phyloP scores from a whole-genome alignment of 2,797 vertebrate genomes.

The Margarornis squamiger region DNA sequence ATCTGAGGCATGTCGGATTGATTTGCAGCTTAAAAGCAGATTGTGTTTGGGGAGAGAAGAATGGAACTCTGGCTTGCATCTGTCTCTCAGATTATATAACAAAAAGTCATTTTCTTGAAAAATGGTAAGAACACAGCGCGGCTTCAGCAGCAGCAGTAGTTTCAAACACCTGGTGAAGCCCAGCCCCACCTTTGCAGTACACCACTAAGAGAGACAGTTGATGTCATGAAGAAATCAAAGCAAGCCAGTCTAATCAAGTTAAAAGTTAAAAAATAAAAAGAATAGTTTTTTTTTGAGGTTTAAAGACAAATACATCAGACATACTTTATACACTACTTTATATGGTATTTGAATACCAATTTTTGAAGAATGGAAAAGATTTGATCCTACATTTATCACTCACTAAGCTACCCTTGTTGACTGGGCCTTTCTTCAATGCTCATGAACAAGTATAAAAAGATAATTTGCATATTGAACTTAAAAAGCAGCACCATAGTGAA shows the following conservation, averaged over 20 bases:
- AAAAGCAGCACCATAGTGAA: not conserved
- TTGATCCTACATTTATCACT: not conserved
- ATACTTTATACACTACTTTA: not conserved
- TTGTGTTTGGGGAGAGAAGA: constrained; percentile 36
- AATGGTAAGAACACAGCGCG: not conserved
- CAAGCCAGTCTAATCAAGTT: not conserved
- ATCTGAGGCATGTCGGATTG: constrained; percentile 58
- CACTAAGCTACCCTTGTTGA: not conserved
- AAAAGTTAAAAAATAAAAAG: not conserved
- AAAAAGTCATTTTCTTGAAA: not conserved
- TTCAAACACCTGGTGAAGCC: not conserved
- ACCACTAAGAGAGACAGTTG: not conserved
- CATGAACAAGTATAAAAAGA: not conserved
- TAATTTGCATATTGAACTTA: not conserved
- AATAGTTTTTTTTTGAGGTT: not conserved
- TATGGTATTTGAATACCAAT: not conserved
- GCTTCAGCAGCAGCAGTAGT: not conserved
- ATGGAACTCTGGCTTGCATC: not conserved
- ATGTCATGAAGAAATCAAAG: not conserved
- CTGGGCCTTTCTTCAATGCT: not conserved
- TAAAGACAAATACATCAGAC: not conserved
- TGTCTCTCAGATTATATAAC: not conserved
- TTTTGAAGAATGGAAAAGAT: not conserved
- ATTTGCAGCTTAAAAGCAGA: constrained; percentile 53
- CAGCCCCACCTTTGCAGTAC: not conserved